Evolutionary conservation across 2,113 vertebrate genomes (phyloP), one percentile per base, ranked within the genome.

Genomic region (Pelecanus crispus): DNA sequence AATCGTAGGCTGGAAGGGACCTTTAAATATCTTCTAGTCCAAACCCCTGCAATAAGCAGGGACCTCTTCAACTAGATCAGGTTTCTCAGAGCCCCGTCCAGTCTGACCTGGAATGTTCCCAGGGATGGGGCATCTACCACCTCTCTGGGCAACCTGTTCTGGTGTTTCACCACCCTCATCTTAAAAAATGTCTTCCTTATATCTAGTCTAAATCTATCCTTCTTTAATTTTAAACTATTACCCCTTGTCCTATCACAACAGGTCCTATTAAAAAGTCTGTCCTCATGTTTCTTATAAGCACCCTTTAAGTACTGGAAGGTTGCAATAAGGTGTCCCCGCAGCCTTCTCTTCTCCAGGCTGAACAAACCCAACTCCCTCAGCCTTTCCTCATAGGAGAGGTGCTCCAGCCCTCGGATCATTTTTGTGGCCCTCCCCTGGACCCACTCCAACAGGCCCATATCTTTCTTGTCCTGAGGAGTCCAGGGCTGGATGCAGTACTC

Each of bases 221-320:
- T 7, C 16, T 71, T 26, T 12, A 73, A 10, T 62, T 85, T 55
- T 44, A 61, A 71, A 26, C 4, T 3, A 6, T 50, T 73, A 19
- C 2, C 1, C 13, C 17, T 72, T 38, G 4, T 36, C 16, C 15
- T 50, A 5, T 9, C 1, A 1, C 29, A 7, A 36, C 13, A 70
- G 18, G 7, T 1, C 4, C 6, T 62, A 6, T 11, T 20, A n/a
- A 31, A 53, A 73, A 7, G 1, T 31, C 32, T 44, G 24, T 45
- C 28, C 6, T 40, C 40, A 40, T 40, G 20, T 65, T 77, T 66
- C 7, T 34, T 18, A 36, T 11, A 61, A 32, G 13, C 3, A 3
- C 2, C 9, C 5, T 58, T 58, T 17, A 58, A 45, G 9, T 36
- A 47, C 3, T 47, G 12, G 47, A 25, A 34, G 1, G 1, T 9